Conservation (phyloP, 2,113 vertebrate species). For the Chamaea fasciata region DNA sequence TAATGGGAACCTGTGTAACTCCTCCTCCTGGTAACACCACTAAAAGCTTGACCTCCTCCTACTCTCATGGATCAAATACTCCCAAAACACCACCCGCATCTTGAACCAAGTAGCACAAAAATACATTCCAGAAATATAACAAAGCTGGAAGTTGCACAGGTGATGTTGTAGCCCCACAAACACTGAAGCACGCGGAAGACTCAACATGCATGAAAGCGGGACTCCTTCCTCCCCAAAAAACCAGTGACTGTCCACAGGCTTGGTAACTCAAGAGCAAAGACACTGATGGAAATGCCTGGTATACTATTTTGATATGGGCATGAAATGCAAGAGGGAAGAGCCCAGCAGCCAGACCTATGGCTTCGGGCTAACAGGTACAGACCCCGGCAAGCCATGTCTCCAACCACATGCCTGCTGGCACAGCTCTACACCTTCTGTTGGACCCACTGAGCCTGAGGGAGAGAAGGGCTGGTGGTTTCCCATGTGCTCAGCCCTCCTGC, state of each 20-base stretch:
- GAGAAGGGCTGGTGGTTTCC: background rate
- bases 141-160: background rate
- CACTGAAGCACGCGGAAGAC: background rate
- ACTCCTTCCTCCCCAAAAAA: background rate
- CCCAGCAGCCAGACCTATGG: background rate
- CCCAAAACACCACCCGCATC: background rate
- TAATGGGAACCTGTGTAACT: background rate
- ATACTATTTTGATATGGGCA: background rate
- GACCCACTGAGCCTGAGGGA: background rate
- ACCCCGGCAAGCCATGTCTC: background rate
- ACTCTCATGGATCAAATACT: background rate
- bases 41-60: background rate
- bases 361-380: background rate
- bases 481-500: accelerated
- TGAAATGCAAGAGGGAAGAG: background rate
- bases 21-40: background rate
- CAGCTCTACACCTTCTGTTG: background rate
- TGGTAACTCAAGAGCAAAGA: background rate
- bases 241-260: background rate
- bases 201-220: accelerated
- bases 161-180: background rate
- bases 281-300: background rate
- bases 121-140: background rate
- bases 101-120: background rate
- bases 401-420: background rate